phyloP scores from a whole-genome alignment of 2,113 vertebrate species.

The Tachysurus fulvidraco region DNA sequence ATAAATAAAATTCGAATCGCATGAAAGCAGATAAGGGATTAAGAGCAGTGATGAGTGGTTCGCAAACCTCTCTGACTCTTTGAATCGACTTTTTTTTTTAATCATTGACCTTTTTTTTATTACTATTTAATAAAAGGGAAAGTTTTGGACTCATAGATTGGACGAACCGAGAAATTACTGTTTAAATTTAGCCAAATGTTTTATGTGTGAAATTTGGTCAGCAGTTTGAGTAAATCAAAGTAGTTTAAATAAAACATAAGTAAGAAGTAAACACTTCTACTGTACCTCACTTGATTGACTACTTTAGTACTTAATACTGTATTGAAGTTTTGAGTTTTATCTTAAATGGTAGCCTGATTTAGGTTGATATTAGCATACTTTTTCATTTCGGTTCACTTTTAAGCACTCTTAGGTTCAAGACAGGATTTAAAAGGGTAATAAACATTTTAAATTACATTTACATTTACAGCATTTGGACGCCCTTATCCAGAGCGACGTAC shows the following conservation, averaged over 20 bases:
- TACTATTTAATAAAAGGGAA: not conserved
- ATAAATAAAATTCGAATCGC: not conserved
- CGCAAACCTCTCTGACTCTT: not conserved
- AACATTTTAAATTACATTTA: too few relatives aligned
- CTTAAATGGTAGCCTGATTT: not conserved
- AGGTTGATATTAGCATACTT: not conserved
- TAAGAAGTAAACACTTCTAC: too few relatives aligned
- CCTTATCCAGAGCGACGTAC: too few relatives aligned
- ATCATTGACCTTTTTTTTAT: not conserved
- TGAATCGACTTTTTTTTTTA: not conserved
- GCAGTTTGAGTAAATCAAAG: not conserved
- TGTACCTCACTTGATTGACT: not conserved
- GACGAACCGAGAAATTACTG: not conserved
- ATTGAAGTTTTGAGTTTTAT: not conserved
- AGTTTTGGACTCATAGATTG: not conserved
- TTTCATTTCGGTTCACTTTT: not conserved
- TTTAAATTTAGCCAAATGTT: not conserved
- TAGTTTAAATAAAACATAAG: not conserved
- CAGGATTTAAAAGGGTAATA: not conserved
- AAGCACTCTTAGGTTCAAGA: not conserved
- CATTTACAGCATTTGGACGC: too few relatives aligned
- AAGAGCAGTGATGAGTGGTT: not conserved
- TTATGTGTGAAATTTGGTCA: not conserved
- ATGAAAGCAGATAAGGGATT: not conserved
- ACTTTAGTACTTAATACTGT: not conserved